Evolutionary conservation across 2,113 vertebrate genomes (phyloP), one percentile per base, ranked within the genome.

Genomic region (Regulus satrapa): DNA sequence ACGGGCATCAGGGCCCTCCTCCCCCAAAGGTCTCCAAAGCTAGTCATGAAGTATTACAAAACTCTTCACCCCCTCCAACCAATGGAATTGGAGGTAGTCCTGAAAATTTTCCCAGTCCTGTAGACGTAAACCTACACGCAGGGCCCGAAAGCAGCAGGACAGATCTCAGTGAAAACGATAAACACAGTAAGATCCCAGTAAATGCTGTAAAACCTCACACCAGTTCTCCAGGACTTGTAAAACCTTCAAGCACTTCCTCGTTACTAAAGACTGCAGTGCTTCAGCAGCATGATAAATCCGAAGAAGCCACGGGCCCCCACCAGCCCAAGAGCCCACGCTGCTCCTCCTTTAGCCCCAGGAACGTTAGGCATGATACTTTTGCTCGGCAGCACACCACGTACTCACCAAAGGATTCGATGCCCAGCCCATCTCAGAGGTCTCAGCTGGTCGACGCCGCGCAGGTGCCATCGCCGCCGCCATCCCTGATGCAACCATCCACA

Each of bases 91-190:
- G 98, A 9, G 98, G 97, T 43, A 98, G 98, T 88, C 97, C 98
- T 10, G 98, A 99, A 76, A 98, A 96, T 66, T 98, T 98, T 29
- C 98, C 97, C 5, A 98, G 99, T 64, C 98, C 98, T 52, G 94
- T 98, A 94, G 99, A 99, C 10, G 90, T 98, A 5, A 98, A 97
- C 3, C 94, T 98, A 43, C 97, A 97, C 0, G 58, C 96, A 7
- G 97, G 97, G 87, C 95, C 97, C 0, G 99, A 99, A 59, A 97
- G 98, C 73, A 96, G 98, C 91, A 96, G 98, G 81, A 82, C 98
- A 48, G 99, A 99, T 63, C 98, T 98, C 67, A 96, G 98, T 14
- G 99, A 99, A 94, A 99, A 98, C 0, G 99, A 99, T 88, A 99
- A 99, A 97, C 98, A 98, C 81, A 98, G 41, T 66, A 99, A 99